phyloP scores from a whole-genome alignment of 2,113 vertebrate genomes.

The Acanthochromis polyacanthus region DNA sequence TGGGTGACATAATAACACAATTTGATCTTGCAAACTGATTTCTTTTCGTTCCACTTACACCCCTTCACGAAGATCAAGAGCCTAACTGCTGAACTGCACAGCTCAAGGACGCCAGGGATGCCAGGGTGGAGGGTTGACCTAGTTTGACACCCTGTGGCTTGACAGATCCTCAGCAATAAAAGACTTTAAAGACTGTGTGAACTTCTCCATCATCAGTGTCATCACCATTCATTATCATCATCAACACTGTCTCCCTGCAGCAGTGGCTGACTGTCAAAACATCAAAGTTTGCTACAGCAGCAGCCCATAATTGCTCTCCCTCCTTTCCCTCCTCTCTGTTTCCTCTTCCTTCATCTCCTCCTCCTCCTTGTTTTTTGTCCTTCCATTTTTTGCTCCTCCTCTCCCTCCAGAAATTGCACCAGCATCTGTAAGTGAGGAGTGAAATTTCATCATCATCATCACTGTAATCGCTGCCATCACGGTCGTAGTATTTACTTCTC shows the following conservation, averaged over 20 bases:
- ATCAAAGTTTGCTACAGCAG: conserved; percentile 60
- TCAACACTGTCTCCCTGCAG: conserved; percentile 59
- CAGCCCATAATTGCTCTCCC: conserved; percentile 50
- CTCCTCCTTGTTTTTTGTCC: conserved; percentile 12
- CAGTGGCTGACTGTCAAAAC: conserved; percentile 68
- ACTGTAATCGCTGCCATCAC: conserved; percentile 63
- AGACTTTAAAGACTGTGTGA: conserved; percentile 45
- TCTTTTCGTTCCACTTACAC: background rate
- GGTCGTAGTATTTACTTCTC: conserved; percentile 58
- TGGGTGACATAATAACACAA: conserved; percentile 2
- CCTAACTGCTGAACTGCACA: conserved; percentile 1
- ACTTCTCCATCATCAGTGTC: conserved; percentile 59
- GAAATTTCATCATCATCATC: conserved; percentile 58
- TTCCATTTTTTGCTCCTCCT: background rate
- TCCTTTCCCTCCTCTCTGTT: conserved; percentile 32
- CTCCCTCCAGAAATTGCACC: conserved; percentile 38
- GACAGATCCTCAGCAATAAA: conserved; percentile 40
- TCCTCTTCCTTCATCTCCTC: conserved; percentile 45
- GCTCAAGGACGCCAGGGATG: conserved; percentile 24
- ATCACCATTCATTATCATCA: conserved; percentile 63
- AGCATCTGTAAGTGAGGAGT: conserved; percentile 36
- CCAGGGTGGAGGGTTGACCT: conserved; percentile 20
- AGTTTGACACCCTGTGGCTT: conserved; percentile 18
- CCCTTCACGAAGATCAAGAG: conserved; percentile 31
- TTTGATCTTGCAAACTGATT: background rate